These are phyloP conservation scores for Triplophysa tibetana DNA, from an alignment of 2,113 vertebrate species.

Conservation along the genomic window DNA sequence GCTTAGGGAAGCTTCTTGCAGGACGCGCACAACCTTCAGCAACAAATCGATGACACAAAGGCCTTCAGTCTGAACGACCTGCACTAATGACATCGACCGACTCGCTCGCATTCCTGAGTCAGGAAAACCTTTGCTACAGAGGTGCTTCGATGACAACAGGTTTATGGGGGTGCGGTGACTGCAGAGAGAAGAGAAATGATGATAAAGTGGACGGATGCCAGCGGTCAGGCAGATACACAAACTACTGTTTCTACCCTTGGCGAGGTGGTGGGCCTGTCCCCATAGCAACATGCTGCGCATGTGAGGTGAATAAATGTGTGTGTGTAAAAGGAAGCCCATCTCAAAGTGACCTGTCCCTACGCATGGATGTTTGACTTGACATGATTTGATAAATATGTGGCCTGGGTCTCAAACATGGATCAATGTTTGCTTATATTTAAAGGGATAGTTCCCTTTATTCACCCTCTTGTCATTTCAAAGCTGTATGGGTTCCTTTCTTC, in stretches of 20 bases:
- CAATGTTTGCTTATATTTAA: background rate
- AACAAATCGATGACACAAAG: slow-evolving; percentile 8
- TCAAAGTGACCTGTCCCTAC: slow-evolving; percentile 30
- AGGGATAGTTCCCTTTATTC: too few species aligned
- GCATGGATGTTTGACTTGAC: background rate
- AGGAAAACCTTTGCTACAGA: slow-evolving; percentile 29
- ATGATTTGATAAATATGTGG: background rate
- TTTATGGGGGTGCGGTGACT: slow-evolving; percentile 6
- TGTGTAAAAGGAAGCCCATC: slow-evolving; percentile 21
- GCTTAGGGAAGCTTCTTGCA: background rate
- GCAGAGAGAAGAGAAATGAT: slow-evolving; percentile 17
- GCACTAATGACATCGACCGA: slow-evolving; percentile 36
- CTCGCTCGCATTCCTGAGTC: slow-evolving; percentile 32
- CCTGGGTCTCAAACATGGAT: background rate
- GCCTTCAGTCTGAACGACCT: slow-evolving; percentile 23
- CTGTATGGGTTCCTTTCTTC: too few species aligned
- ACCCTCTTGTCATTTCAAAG: too few species aligned
- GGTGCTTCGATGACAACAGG: slow-evolving; percentile 26
- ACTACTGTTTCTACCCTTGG: slow-evolving; percentile 32
- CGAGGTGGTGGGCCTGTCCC: slow-evolving; percentile 43
- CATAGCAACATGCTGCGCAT: slow-evolving; percentile 46
- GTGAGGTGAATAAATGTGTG: slow-evolving; percentile 32
- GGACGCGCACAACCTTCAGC: slow-evolving; percentile 2
- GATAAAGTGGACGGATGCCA: slow-evolving; percentile 20
- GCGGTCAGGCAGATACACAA: slow-evolving; percentile 29